Evolutionary conservation across 2,888 invertebrate species (phyloP).

Genomic region (Hyles lineata): DNA sequence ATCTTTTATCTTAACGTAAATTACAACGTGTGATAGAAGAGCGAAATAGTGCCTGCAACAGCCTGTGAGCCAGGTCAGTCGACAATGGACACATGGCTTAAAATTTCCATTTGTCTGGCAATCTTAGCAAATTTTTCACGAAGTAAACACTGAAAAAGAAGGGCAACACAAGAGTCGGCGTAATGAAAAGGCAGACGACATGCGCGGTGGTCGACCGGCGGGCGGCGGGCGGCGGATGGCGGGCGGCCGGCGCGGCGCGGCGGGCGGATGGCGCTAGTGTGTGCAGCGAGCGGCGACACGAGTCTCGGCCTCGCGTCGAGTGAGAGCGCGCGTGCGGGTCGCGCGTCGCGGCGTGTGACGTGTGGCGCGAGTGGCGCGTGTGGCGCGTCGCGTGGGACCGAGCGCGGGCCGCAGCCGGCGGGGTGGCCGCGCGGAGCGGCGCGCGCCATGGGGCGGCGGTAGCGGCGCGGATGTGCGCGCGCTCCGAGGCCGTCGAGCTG

Average conservation of each 20-base stretch:
- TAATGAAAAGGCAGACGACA: constrained; percentile 43
- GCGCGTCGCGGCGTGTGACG: constrained; percentile 56
- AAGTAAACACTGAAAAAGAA: constrained; percentile 40
- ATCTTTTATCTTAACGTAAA: not conserved
- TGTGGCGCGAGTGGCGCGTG: constrained; percentile 77
- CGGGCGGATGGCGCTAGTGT: constrained; percentile 57
- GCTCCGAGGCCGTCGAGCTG: constrained; percentile 91
- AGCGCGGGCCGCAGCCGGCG: constrained; percentile 60
- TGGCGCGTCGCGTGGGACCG: constrained; percentile 56
- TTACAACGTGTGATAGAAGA: not conserved
- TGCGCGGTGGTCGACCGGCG: constrained; percentile 55
- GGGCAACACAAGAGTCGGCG: constrained; percentile 58
- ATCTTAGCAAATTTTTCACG: constrained; percentile 23
- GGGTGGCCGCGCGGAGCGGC: constrained; percentile 72
- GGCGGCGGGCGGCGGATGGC: constrained; percentile 49
- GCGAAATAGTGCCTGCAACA: not conserved
- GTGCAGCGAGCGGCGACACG: constrained; percentile 44
- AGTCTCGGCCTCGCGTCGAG: constrained; percentile 65
- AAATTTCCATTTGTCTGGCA: constrained; percentile 26
- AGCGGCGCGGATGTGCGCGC: constrained; percentile 91
- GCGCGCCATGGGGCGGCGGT: constrained; percentile 89
- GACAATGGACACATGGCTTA: not conserved
- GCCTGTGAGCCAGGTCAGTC: not conserved
- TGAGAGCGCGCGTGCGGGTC: constrained; percentile 65
- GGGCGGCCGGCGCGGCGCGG: constrained; percentile 55